Evolutionary conservation across 35 echinoderm and acorn worm species (phyloP).

Genomic region (Heliocidaris tuberculata): DNA sequence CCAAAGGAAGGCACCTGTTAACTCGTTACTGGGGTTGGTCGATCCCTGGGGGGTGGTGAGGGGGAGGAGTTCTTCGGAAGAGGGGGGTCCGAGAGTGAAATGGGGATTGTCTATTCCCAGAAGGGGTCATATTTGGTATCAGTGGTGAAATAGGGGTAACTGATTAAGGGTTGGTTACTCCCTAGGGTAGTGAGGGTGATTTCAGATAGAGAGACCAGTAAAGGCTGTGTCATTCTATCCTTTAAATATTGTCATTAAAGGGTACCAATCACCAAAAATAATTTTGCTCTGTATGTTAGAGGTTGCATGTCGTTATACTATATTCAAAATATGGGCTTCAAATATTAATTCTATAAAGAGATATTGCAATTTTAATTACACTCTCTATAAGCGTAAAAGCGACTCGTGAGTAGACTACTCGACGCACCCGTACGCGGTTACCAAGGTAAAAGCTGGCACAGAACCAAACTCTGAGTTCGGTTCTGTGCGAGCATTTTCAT

Average conservation of each 20-base stretch:
- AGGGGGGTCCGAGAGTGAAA: background rate
- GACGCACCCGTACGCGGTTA: no score
- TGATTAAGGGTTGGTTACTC: background rate
- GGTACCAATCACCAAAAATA: no score
- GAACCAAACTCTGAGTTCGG: no score
- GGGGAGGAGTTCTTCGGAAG: background rate
- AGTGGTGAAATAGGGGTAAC: background rate
- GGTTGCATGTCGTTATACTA: no score
- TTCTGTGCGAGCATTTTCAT: no score
- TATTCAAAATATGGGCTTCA: no score
- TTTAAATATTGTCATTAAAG: background rate
- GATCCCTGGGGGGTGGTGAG: background rate
- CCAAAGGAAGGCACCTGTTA: slow-evolving; percentile 36
- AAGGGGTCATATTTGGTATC: background rate
- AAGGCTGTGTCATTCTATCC: background rate
- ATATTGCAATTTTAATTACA: no score
- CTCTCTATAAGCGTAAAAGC: no score
- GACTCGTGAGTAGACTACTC: no score
- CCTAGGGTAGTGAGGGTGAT: background rate
- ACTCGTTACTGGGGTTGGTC: slow-evolving; percentile 26
- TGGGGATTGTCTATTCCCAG: background rate
- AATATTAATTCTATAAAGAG: no score
- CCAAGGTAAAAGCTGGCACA: no score
- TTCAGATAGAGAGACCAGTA: background rate
- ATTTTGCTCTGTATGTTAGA: no score